Evolutionary conservation across 2,888 invertebrate genomes (phyloP), one percentile per base, ranked within the genome.

Genomic region (Torymus tubicola): DNA sequence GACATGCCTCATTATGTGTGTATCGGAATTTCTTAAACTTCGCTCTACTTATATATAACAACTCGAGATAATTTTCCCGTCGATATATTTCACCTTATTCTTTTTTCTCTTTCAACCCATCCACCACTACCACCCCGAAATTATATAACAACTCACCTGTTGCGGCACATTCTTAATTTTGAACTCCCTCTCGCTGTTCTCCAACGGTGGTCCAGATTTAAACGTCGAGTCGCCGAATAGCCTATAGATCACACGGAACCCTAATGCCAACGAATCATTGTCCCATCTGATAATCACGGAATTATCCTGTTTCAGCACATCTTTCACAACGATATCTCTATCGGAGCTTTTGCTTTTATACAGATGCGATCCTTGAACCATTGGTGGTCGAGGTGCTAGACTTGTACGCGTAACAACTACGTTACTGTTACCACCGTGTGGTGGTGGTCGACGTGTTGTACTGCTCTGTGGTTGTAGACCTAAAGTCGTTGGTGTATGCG

Each of bases 271-370:
- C 64, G 53, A 82, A 77, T 61, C 85, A 74, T 96, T 96, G 87
- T 96, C 96, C 97, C 97, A 98, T 88, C 97, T 96, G 84, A 98
- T 96, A 86, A 97, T 95, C 21, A 98, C 96, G 0, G 97, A 95
- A 89, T 94, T 96, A 86, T 96, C 97, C 90, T 96, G 96, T 83
- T 96, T 92, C 88, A 96, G 95, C 12, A 97, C 97, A 87, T 96
- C 96, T 89, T 96, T 96, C 53, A 97, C 96, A 24, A 96, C 95
- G 24, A 97, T 96, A 88, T 96, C 96, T 85, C 94, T 95, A 84
- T 95, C 94, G 14, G 93, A 93, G 70, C 94, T 92, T 86, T 95
- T 95, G 2, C 92, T 89, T 82, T 93, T 92, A 83, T 92, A 93
- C 18, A 89, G 94, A 21, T 90, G 90, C 50, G 86, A 84, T 53